phyloP scores from a whole-genome alignment of 1,140 invertebrate genomes.

The Hyles vespertilio region DNA sequence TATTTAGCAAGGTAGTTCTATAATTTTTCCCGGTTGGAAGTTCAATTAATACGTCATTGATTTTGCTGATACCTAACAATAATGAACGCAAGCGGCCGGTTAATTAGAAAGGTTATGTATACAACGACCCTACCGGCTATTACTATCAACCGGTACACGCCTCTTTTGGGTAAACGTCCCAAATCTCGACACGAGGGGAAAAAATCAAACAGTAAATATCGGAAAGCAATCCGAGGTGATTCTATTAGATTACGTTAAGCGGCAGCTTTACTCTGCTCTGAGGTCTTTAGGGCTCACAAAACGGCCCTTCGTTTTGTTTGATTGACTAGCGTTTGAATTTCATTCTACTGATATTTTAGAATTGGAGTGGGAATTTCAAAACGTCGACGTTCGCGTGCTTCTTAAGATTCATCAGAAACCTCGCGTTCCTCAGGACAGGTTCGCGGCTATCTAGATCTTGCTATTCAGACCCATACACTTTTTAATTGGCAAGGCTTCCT shows the following conservation, averaged over 20 bases:
- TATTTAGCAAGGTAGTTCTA: no score
- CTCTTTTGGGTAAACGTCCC: slow-evolving; percentile 60
- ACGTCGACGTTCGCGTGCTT: slow-evolving; percentile 26
- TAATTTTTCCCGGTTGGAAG: no score
- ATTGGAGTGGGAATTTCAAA: slow-evolving; percentile 1
- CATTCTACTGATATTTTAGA: slow-evolving; percentile 4
- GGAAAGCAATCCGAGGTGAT: slow-evolving; percentile 72
- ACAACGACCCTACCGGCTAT: slow-evolving; percentile 44
- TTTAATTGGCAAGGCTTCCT: slow-evolving; percentile 42
- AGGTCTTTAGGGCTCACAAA: slow-evolving; percentile 27
- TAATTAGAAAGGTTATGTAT: slow-evolving; percentile 65
- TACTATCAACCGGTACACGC: slow-evolving; percentile 57
- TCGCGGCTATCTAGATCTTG: slow-evolving; percentile 33
- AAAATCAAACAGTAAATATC: slow-evolving; percentile 73
- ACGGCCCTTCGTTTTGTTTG: slow-evolving; percentile 22
- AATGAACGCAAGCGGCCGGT: slow-evolving; percentile 14
- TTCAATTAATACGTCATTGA: no score
- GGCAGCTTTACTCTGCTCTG: slow-evolving; percentile 39
- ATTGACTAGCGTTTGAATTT: slow-evolving; percentile 7
- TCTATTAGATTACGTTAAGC: slow-evolving; percentile 72
- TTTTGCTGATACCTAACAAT: no score
- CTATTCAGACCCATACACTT: slow-evolving; percentile 29
- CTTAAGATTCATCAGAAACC: slow-evolving; percentile 28
- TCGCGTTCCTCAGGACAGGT: slow-evolving; percentile 9
- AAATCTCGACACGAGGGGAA: slow-evolving; percentile 63